Evolutionary conservation across 1,140 invertebrate species (phyloP), one percentile per base, ranked within the genome.

Genomic region (Zaprionus vittiger): DNA sequence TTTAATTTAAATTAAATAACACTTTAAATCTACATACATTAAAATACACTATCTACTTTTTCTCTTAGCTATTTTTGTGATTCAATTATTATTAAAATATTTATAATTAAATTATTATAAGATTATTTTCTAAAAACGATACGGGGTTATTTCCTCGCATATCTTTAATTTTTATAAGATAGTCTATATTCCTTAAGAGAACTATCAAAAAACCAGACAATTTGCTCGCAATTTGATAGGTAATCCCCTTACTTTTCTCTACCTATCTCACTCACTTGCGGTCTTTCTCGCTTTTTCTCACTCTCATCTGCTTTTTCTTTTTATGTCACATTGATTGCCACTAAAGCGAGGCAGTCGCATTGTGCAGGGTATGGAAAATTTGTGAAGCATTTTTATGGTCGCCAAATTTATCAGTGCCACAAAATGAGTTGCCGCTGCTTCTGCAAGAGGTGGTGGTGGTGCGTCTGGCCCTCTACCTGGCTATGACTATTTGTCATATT

Each of bases 401-500:
- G 69, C 81, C 75, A 84, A 90, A 91, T 89, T 91, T 91, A 91
- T 91, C 85, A 91, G 85, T 91, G 79, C 79, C 91, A 87, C 78
- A 80, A 90, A 84, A 81, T 74, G 71, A 86, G 79, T 78, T 81
- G 68, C 77, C 76, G 72, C 71, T 76, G 65, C 61, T 17, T 17
- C 49, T 31, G 47, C 49, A n/a, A 47, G 14, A 20, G 22, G 1
- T 15, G 20, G 15, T n/a, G 26, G 54, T 55, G 22, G 12, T 15
- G 12, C 37, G 37, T 47, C 56, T 31, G 55, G 56, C 47, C 67
- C 63, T 24, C 63, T 77, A 80, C 79, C 85, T 91, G 85, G 61
- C 82, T 24, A 14, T 12, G 81, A 91, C 90, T 77, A 91, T 91
- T 91, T 91, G 91, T 91, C 91, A 91, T 91, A 80, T 91, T 91